These are phyloP conservation scores for Nesospiza acunhae DNA, from an alignment of 2,113 vertebrate species.

Conservation along the genomic window DNA sequence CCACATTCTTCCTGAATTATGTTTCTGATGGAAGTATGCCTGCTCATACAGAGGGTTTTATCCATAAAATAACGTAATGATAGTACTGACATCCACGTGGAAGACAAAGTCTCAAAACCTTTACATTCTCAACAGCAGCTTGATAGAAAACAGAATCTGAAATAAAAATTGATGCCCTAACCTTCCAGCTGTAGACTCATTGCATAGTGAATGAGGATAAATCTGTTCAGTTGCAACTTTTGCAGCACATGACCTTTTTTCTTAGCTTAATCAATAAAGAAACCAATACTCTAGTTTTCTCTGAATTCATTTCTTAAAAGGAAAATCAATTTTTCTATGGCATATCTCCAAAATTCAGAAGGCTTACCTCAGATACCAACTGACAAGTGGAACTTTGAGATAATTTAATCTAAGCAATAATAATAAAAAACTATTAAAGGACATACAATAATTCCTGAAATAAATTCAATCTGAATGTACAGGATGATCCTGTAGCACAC, in stretches of 20 bases:
- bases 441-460: background rate
- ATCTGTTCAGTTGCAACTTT: background rate
- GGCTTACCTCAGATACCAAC: background rate
- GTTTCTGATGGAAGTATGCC: background rate
- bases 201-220: background rate
- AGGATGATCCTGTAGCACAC: background rate
- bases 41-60: background rate
- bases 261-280: background rate
- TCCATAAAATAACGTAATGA: background rate
- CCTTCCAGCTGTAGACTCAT: background rate
- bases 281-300: background rate
- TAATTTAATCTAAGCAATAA: background rate
- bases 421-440: background rate
- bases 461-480: background rate
- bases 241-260: background rate
- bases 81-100: background rate
- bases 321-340: background rate
- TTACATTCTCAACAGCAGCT: background rate
- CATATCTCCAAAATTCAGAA: background rate
- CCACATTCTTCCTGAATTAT: background rate
- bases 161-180: background rate
- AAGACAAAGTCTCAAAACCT: background rate
- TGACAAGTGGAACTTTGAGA: background rate
- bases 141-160: background rate
- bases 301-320: background rate